Conservation (phyloP, 1,140 invertebrate genomes). For the Brachionus sp. region DNA sequence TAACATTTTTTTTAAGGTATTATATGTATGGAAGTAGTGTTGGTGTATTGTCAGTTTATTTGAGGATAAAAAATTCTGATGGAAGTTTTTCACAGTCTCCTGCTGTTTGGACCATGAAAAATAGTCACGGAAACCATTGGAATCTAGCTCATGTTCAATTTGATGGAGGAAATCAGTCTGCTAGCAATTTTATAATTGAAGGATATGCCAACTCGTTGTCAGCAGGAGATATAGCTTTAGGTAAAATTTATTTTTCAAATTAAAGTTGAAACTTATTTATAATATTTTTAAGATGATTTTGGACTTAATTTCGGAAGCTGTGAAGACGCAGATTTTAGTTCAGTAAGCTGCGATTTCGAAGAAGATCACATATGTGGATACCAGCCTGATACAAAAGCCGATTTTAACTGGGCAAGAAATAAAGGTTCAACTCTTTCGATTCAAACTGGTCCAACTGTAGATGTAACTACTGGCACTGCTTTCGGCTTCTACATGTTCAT, state of each 20-base stretch:
- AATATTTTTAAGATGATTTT: background rate
- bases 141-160: constrained; percentile 5
- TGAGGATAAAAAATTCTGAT: background rate
- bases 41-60: constrained; percentile 12
- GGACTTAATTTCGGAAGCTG: background rate
- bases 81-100: background rate
- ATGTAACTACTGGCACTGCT: background rate
- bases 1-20: background rate
- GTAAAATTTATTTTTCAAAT: background rate
- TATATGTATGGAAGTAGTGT: background rate
- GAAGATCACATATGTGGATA: constrained; percentile 49
- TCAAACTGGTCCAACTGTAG: constrained; percentile 46
- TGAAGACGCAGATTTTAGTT: background rate
- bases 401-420: constrained; percentile 56
- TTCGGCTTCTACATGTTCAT: constrained; percentile 45
- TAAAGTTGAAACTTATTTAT: constrained; percentile 48
- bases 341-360: constrained; percentile 36
- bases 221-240: constrained; percentile 1
- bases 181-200: constrained; percentile 24
- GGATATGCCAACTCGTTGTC: background rate
- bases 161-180: background rate
- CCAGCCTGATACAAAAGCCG: constrained; percentile 52
- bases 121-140: constrained; percentile 37
- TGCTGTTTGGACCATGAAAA: constrained; percentile 31
- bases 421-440: constrained; percentile 46